A percentile compares a stretch with the other conserved stretches of the same genome.
Conservation (phyloP, 1,140 invertebrate species). For the Drosophila kurseongensis region DNA sequence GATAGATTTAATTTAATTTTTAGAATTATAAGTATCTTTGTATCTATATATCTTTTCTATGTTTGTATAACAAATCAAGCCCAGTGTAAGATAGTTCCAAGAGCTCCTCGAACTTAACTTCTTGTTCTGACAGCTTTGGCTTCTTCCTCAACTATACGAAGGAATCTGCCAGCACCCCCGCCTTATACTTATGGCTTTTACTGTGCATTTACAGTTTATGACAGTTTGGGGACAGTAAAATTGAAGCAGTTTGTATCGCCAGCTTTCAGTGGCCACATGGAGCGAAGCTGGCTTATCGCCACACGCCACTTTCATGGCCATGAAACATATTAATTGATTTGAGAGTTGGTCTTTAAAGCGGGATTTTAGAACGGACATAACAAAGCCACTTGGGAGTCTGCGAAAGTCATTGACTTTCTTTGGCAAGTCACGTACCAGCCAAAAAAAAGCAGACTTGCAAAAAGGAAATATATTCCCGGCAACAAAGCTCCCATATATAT, state of each 20-base stretch:
- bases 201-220: slow-evolving; percentile 65
- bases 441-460: slow-evolving; percentile 7
- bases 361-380: slow-evolving; percentile 13
- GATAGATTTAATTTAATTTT: no score
- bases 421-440: slow-evolving; percentile 21
- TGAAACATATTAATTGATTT: slow-evolving; percentile 44
- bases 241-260: slow-evolving; percentile 36
- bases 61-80: not conserved
- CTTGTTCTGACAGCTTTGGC: slow-evolving; percentile 37
- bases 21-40: no score
- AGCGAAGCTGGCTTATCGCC: slow-evolving; percentile 22
- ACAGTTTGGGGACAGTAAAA: slow-evolving; percentile 60
- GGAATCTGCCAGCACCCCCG: slow-evolving; percentile 15
- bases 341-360: slow-evolving; percentile 25
- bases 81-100: slow-evolving; percentile 1
- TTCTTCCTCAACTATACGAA: slow-evolving; percentile 1
- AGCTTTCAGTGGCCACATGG: slow-evolving; percentile 18
- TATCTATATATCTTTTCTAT: no score
- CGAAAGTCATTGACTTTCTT: slow-evolving; percentile 33
- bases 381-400: slow-evolving; percentile 23
- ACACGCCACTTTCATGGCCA: slow-evolving; percentile 10
- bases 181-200: slow-evolving; percentile 37
- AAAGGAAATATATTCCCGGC: not conserved
- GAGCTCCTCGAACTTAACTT: slow-evolving; percentile 51
- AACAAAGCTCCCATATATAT: slow-evolving; percentile 1